Evolutionary conservation across 53 echinoderm and acorn worm genomes (phyloP).

Genomic region (Antedon mediterranea): DNA sequence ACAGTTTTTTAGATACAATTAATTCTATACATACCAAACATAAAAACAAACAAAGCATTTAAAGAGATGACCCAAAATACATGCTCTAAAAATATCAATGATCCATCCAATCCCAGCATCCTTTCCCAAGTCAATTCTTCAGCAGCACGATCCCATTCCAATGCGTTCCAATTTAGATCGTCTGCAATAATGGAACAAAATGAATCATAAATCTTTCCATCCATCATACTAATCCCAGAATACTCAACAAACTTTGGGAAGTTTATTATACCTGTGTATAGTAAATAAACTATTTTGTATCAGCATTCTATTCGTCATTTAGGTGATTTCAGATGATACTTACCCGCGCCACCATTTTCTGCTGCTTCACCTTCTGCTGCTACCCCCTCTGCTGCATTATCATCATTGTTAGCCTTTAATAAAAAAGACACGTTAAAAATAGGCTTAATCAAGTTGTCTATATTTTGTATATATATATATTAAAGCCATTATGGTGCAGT

Average conservation of each 20-base stretch:
- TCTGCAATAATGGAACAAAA: constrained; percentile 27
- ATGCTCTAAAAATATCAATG: constrained; percentile 94
- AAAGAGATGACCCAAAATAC: constrained; percentile 97
- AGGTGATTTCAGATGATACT: constrained; percentile 3
- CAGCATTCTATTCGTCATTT: constrained; percentile 6
- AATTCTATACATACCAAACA: constrained; percentile 59
- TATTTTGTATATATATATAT: too few species aligned
- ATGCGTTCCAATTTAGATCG: constrained; percentile 98
- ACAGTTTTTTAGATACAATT: neutral
- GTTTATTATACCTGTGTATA: too few species aligned
- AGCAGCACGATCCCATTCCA: constrained; percentile 97
- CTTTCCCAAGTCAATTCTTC: constrained; percentile 97
- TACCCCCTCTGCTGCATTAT: constrained; percentile 21
- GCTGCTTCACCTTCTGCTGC: constrained; percentile 21
- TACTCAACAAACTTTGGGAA: too few species aligned
- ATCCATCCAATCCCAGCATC: constrained; percentile 91
- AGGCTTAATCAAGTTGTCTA: too few species aligned
- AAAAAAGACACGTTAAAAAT: neutral
- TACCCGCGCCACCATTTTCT: constrained; percentile 15
- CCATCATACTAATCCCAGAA: too few species aligned
- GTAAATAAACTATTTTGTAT: neutral
- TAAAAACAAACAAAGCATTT: constrained; percentile 89
- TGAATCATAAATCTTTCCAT: neutral
- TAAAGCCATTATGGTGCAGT: too few species aligned
- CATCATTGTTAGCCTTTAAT: neutral